Evolutionary conservation across 1,140 invertebrate species (phyloP).

Genomic region (Hermatobates lingyangjiaoensis): DNA sequence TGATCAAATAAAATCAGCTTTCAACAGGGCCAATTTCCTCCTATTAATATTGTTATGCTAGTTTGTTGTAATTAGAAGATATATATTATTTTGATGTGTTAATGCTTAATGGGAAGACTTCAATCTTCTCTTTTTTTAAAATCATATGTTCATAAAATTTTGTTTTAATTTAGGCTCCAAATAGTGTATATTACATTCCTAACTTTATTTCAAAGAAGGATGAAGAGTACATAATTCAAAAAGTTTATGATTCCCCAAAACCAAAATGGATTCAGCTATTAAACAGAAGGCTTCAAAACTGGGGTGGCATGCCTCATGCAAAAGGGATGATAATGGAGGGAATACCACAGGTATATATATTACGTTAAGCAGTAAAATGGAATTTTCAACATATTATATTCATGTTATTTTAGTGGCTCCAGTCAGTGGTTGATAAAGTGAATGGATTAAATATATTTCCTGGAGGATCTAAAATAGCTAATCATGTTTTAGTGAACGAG

Average conservation of each 20-base stretch:
- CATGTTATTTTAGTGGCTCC: conserved; percentile 43
- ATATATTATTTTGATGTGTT: too few species aligned
- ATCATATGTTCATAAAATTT: too few species aligned
- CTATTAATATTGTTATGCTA: too few species aligned
- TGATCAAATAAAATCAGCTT: too few species aligned
- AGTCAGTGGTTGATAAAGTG: conserved; percentile 53
- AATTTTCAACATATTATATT: neutral
- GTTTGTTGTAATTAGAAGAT: too few species aligned
- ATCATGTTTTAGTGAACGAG: conserved; percentile 93
- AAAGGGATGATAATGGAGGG: conserved; percentile 86
- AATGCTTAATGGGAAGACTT: too few species aligned
- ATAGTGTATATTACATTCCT: conserved; percentile 57
- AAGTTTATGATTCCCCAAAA: conserved; percentile 62
- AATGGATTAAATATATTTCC: conserved; percentile 50
- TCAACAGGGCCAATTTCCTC: too few species aligned
- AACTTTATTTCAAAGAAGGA: conserved; percentile 73
- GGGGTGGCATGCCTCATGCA: conserved; percentile 80
- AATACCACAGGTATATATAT: conserved; percentile 42
- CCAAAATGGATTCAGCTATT: conserved; percentile 91
- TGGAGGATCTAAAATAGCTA: conserved; percentile 44
- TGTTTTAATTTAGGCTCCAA: neutral
- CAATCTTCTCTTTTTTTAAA: too few species aligned
- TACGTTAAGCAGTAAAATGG: neutral
- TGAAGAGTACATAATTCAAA: conserved; percentile 48
- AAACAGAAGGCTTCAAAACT: conserved; percentile 83